A percentile compares a stretch with the other conserved stretches of the same genome.
phyloP scores from a whole-genome alignment of 2,797 vertebrate genomes.

The Serranus cabrilla region DNA sequence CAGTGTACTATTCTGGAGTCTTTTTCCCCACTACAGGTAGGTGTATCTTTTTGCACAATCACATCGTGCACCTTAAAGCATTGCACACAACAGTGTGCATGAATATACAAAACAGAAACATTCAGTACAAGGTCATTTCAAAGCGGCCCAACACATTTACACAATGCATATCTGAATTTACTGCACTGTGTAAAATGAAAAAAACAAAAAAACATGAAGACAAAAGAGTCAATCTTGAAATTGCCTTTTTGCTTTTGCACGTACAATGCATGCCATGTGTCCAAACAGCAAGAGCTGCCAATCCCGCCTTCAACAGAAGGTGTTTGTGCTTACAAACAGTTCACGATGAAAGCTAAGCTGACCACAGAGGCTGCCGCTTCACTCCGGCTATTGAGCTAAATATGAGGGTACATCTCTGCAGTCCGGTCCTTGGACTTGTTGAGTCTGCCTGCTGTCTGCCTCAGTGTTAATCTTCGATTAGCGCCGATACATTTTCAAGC shows the following conservation, averaged over 20 bases:
- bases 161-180: neutral
- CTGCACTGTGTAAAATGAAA: conserved; percentile 3
- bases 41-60: too few relatives aligned
- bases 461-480: conserved; percentile 55
- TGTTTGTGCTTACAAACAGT: conserved; percentile 50
- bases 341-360: conserved; percentile 23
- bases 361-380: conserved; percentile 21
- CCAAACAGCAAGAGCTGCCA: conserved; percentile 22
- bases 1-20: too few relatives aligned
- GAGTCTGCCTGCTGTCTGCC: conserved; percentile 43
- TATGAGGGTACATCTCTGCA: conserved; percentile 19
- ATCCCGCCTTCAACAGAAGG: conserved; percentile 40
- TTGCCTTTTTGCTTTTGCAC: conserved; percentile 22
- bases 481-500: conserved; percentile 40
- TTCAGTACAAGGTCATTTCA: neutral
- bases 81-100: neutral
- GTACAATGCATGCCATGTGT: conserved; percentile 7
- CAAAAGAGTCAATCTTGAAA: conserved; percentile 8
- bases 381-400: conserved; percentile 8
- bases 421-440: conserved; percentile 47
- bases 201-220: neutral
- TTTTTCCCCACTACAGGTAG: too few relatives aligned
- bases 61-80: too few relatives aligned
- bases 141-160: neutral
- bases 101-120: neutral